Evolutionary conservation across 2,113 vertebrate species (phyloP).

Genomic region (Sciurus niger): DNA sequence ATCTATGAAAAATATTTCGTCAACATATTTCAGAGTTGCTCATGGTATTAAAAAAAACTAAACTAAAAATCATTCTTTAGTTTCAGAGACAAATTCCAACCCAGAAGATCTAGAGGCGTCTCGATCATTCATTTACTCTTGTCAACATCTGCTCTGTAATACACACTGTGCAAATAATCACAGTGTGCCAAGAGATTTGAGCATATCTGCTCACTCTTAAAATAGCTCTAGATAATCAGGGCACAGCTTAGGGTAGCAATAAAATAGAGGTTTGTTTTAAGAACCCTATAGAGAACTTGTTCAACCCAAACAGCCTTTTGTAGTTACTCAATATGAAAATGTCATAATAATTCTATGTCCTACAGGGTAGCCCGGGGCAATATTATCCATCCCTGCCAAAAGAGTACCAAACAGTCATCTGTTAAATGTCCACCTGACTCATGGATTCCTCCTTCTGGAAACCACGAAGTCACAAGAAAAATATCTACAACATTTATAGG

Average conservation of each 20-base stretch:
- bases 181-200: background rate
- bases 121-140: background rate
- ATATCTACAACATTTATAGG: background rate
- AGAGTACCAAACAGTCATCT: background rate
- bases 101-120: background rate
- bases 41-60: background rate
- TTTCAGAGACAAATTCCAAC: background rate
- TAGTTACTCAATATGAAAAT: background rate
- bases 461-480: background rate
- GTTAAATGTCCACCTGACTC: background rate
- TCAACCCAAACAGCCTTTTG: background rate
- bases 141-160: background rate
- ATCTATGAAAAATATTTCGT: conserved; percentile 3
- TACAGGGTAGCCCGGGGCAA: background rate
- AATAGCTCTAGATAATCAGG: background rate
- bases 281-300: background rate
- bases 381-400: background rate
- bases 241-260: background rate
- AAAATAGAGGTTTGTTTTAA: background rate
- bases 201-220: background rate
- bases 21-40: background rate
- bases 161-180: background rate
- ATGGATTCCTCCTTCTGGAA: background rate
- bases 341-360: background rate
- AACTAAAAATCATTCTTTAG: background rate